Evolutionary conservation across 2,113 vertebrate genomes (phyloP).

Genomic region (Bolborhynchus lineola): DNA sequence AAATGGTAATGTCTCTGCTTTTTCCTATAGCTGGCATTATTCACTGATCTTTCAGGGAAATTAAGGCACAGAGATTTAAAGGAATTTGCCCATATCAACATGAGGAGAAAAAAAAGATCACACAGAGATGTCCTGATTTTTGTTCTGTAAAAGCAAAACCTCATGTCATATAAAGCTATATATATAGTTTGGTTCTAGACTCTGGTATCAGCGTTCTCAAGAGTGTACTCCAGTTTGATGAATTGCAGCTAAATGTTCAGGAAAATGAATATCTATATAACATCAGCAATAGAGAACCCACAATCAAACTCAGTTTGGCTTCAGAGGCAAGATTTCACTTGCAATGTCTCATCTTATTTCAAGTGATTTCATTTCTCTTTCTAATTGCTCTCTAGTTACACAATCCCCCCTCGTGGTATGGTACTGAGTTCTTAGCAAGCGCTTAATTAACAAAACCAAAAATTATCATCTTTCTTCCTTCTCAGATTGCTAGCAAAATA

Average conservation of each 20-base stretch:
- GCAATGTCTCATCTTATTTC: background rate
- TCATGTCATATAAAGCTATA: background rate
- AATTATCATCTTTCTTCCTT: background rate
- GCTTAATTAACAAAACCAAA: slow-evolving; percentile 44
- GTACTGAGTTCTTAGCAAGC: slow-evolving; percentile 4
- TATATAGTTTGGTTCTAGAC: background rate
- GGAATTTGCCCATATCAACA: background rate
- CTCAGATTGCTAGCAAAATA: background rate
- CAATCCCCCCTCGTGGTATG: background rate
- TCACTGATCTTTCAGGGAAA: slow-evolving; percentile 19
- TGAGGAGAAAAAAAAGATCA: background rate
- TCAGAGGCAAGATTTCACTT: slow-evolving; percentile 41
- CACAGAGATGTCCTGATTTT: background rate
- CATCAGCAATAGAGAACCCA: background rate
- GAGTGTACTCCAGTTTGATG: background rate
- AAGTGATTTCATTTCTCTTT: slow-evolving; percentile 18
- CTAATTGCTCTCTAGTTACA: slow-evolving; percentile 35
- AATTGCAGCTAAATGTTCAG: background rate
- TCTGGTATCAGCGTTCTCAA: background rate
- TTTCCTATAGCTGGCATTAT: background rate
- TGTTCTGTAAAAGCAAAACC: background rate
- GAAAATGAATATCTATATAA: background rate
- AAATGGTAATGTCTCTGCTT: background rate
- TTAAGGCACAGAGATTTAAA: background rate
- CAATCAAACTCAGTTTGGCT: background rate